Conservation (phyloP, 2,113 vertebrate genomes). For the Ailuropoda melanoleuca region DNA sequence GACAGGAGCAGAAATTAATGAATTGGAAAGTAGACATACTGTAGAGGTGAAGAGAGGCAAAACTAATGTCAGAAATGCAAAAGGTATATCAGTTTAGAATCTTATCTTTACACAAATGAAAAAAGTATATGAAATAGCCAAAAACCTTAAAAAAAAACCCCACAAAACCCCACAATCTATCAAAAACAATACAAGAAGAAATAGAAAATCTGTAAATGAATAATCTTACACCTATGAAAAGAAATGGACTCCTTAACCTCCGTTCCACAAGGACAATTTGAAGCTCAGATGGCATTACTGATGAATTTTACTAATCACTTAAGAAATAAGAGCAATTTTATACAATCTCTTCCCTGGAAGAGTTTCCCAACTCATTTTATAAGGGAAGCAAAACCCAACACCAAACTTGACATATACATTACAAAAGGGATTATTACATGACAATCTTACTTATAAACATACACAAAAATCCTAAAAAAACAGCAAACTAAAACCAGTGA, state of each 20-base stretch:
- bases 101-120: neutral
- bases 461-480: neutral
- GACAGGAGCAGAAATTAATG: neutral
- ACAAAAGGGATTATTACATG: neutral
- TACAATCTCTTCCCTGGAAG: neutral
- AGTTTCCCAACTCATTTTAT: neutral
- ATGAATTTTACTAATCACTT: neutral
- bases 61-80: neutral
- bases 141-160: neutral
- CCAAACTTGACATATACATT: neutral
- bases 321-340: neutral
- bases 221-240: neutral
- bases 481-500: neutral
- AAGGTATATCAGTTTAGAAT: neutral
- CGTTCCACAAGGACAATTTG: neutral
- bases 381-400: neutral
- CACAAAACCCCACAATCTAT: neutral
- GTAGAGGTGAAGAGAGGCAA: neutral
- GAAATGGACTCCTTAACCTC: neutral
- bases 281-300: neutral
- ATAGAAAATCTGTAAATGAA: neutral
- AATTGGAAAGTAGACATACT: neutral
- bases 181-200: conserved; percentile 24
- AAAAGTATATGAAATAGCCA: neutral
- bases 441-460: neutral